These are phyloP conservation scores for Ophion ventricosus DNA, from an alignment of 2,888 invertebrate species.

Conservation along the genomic window DNA sequence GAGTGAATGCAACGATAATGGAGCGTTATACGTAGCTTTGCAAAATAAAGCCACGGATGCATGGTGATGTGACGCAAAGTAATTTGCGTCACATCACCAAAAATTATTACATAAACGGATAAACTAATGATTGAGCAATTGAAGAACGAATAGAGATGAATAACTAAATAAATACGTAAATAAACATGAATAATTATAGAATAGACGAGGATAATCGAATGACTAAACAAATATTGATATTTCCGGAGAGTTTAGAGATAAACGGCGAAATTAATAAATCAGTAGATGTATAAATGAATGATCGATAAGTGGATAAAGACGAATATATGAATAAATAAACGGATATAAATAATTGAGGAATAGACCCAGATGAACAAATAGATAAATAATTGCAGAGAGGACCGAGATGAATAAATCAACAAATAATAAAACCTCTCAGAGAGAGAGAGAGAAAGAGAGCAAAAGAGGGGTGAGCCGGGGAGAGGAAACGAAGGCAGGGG, in stretches of 20 bases:
- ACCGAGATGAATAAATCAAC: neutral
- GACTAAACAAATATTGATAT: neutral
- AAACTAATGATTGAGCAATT: neutral
- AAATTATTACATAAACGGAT: neutral
- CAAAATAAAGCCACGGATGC: neutral
- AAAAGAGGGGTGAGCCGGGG: conserved; percentile 45
- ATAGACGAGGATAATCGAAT: neutral
- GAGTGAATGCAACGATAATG: neutral
- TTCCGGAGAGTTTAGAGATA: neutral
- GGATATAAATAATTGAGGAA: neutral
- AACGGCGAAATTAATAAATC: neutral
- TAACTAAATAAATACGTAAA: neutral
- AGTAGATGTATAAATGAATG: neutral
- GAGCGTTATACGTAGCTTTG: neutral
- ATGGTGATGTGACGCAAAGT: neutral
- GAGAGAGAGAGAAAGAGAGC: conserved; percentile 60
- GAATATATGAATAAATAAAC: neutral
- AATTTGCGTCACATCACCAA: no score
- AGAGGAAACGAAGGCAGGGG: conserved; percentile 53
- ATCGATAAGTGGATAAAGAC: neutral
- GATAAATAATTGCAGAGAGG: no score
- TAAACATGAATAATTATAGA: neutral
- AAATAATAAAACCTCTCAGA: neutral
- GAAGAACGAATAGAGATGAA: neutral
- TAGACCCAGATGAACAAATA: no score